phyloP scores from a whole-genome alignment of 92 coral and sea anemone species.

The Phenganax marumi region DNA sequence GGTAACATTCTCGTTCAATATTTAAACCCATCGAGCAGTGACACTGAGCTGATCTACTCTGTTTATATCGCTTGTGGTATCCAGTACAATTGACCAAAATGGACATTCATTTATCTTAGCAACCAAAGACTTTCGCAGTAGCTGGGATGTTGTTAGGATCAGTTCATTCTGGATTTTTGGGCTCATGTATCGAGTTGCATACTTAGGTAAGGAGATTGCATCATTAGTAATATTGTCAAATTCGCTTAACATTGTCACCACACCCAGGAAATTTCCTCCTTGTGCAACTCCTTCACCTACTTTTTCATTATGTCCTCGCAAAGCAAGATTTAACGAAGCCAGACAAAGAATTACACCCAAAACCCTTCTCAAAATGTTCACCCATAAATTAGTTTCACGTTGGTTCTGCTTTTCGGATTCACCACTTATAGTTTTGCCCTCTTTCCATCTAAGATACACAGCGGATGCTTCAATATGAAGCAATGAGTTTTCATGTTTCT shows the following conservation, averaged over 20 bases:
- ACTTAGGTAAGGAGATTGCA: slow-evolving; percentile 25
- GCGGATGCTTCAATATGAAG: slow-evolving; percentile 24
- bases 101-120: slow-evolving; percentile 2
- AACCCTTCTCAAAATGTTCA: slow-evolving; percentile 20
- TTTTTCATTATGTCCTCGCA: slow-evolving; percentile 29
- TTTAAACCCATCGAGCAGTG: slow-evolving; percentile 21
- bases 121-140: not conserved
- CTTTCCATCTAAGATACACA: slow-evolving; percentile 31
- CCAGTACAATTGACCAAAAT: slow-evolving; percentile 14
- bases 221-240: slow-evolving; percentile 17
- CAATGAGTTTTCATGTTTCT: slow-evolving; percentile 27
- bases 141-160: not conserved
- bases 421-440: slow-evolving; percentile 17
- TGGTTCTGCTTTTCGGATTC: slow-evolving; percentile 19
- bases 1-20: slow-evolving; percentile 6
- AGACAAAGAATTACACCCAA: slow-evolving; percentile 29
- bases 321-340: slow-evolving; percentile 20
- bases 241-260: slow-evolving; percentile 30
- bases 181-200: slow-evolving; percentile 36
- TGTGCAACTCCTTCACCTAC: slow-evolving; percentile 17
- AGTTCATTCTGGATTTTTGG: slow-evolving; percentile 28
- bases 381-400: slow-evolving; percentile 32
- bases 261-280: slow-evolving; percentile 18
- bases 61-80: slow-evolving; percentile 18
- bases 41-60: slow-evolving; percentile 15